A percentile compares a stretch with the other conserved stretches of the same genome.
Evolutionary conservation across 2,797 vertebrate genomes (phyloP).

Genomic region (Enoplosus armatus): DNA sequence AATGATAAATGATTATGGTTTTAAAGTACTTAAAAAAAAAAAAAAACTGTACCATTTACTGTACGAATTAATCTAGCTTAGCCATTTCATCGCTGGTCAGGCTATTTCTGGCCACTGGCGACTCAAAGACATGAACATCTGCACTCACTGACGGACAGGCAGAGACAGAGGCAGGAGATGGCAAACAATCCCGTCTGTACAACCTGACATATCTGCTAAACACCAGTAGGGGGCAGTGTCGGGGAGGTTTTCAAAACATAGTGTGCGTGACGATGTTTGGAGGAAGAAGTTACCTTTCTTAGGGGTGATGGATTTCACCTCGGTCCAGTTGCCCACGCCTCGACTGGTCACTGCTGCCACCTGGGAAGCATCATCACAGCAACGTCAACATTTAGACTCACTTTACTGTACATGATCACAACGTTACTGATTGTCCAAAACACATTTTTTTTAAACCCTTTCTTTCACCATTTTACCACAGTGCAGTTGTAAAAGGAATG

Average conservation of each 20-base stretch:
- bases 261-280: background rate
- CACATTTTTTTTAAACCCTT: background rate
- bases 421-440: background rate
- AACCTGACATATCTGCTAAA: background rate
- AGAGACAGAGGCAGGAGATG: background rate
- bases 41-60: too few relatives aligned
- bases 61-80: background rate
- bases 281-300: constrained; percentile 83
- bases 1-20: background rate
- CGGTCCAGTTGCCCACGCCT: constrained; percentile 95
- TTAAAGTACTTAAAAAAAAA: background rate
- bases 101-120: background rate
- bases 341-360: constrained; percentile 95
- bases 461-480: background rate
- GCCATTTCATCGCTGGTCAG: background rate
- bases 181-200: background rate
- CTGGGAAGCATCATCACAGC: constrained; percentile 74
- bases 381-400: background rate
- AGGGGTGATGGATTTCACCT: constrained; percentile 92
- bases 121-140: background rate
- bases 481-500: background rate
- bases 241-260: background rate
- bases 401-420: background rate
- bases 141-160: background rate
- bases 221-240: constrained; percentile 53